Conservation (phyloP, 2,888 invertebrate species). For the Labia minor region DNA sequence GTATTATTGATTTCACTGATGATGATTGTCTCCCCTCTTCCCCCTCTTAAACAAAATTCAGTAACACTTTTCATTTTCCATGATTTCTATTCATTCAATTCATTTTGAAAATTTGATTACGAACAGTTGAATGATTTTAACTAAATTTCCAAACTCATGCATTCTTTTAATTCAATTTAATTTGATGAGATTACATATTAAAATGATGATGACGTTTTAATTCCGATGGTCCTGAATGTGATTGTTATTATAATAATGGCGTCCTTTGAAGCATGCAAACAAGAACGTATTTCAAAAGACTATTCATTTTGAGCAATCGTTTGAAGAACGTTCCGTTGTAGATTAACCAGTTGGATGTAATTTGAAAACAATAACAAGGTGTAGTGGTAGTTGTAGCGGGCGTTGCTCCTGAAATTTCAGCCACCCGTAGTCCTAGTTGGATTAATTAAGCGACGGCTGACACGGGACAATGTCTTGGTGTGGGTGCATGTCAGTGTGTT, state of each 20-base stretch:
- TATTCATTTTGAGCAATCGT: too few relatives aligned
- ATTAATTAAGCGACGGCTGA: not conserved
- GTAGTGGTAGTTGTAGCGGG: not conserved
- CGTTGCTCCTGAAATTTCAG: not conserved
- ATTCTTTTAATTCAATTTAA: too few relatives aligned
- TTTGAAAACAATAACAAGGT: not conserved
- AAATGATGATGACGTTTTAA: too few relatives aligned
- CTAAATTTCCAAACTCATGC: too few relatives aligned
- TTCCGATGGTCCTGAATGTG: not conserved
- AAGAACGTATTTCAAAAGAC: not conserved
- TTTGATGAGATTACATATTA: too few relatives aligned
- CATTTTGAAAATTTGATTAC: not conserved
- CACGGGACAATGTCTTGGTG: not conserved
- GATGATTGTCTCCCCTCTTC: too few relatives aligned
- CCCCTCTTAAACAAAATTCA: too few relatives aligned
- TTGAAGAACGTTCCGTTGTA: not conserved
- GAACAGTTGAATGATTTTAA: constrained; percentile 8
- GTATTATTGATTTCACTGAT: too few relatives aligned
- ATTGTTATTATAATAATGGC: constrained; percentile 3
- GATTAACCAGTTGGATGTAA: not conserved
- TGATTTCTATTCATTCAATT: not conserved
- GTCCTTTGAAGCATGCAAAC: not conserved
- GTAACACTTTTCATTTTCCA: too few relatives aligned
- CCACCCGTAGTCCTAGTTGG: not conserved
- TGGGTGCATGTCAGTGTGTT: not conserved